Evolutionary conservation across 2,888 invertebrate genomes (phyloP).

Genomic region (Conus canariensis): DNA sequence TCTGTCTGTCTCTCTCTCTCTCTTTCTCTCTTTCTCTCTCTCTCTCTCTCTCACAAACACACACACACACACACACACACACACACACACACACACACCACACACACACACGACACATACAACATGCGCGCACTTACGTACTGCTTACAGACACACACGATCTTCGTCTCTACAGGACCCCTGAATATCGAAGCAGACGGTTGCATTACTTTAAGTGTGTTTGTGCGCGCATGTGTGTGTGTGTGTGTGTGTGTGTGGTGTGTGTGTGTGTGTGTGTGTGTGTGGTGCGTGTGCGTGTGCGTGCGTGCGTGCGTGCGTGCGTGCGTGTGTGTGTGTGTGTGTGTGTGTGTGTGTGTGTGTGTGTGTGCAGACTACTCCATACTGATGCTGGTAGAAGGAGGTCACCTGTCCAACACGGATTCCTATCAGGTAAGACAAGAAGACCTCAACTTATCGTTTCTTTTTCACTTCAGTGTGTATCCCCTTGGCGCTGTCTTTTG

Average conservation of each 20-base stretch:
- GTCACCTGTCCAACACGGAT: constrained; percentile 87
- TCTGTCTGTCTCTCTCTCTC: background rate
- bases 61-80: too few relatives aligned
- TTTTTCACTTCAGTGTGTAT: background rate
- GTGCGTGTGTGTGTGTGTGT: background rate
- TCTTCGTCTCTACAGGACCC: too few relatives aligned
- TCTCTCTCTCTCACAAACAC: too few relatives aligned
- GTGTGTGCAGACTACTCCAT: constrained; percentile 85
- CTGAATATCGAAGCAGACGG: too few relatives aligned
- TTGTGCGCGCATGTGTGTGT: background rate
- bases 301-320: background rate
- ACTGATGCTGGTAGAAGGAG: constrained; percentile 87
- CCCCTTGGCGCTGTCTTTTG: background rate
- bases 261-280: constrained; percentile 20
- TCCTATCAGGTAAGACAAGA: constrained; percentile 82
- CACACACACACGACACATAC: too few relatives aligned
- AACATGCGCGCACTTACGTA: too few relatives aligned
- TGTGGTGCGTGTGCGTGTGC: background rate
- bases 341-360: constrained; percentile 22
- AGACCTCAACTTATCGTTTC: background rate
- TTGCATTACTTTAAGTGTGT: background rate
- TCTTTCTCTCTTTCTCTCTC: fast-evolving
- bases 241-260: background rate
- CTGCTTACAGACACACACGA: too few relatives aligned
- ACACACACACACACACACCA: too few relatives aligned